Base-by-base conservation (phyloP, 2,113 vertebrate species). In the Carassius gibelio region DNA sequence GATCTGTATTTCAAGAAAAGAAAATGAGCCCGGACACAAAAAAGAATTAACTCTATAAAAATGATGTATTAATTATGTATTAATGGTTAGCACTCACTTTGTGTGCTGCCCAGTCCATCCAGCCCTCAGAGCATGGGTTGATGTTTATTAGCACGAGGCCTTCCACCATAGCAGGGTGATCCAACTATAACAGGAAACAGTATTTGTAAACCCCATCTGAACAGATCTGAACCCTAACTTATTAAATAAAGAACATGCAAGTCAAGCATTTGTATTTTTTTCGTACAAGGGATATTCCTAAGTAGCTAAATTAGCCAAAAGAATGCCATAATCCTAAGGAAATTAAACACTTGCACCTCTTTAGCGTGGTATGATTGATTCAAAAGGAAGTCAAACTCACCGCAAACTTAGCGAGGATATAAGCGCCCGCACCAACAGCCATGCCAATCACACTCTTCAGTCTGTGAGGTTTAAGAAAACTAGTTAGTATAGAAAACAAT, bases 51-150 rank as follows among this genome's bases (percentile, higher is more conserved):
- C 1, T 2, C 36, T 19, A 21, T 11, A 71, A 21, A 48, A 82
- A 23, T 26, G 0, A 42, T 9, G 48, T 19, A 38, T 13, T 38
- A 38, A 74, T 34, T 13, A n/a, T 1, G 3, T n/a, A 8, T 59
- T 59, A n/a, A 36, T 3, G 1, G 11, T 59, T 1, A 48, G 77
- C 50, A 83, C 66, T 84, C 92, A 99, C 98, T 96, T 99, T 99
- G 84, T 98, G 94, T 42, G 98, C 98, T 0, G 98, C 98, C 98
- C 98, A 99, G 93, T 98, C 97, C 97, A 99, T 99, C 98, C 98
- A 99, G 30, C 98, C 98, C 91, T 99, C 98, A 4, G 98, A 98
- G 89, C 97, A 99, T 0, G 97, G 96, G 92, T 99, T 99, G 92
- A 99, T 97, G 80, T 99, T 99, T 91, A 99, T 97, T 55, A 99